Base-by-base conservation (phyloP, 2,113 vertebrate species). In the Gavialis gangeticus region DNA sequence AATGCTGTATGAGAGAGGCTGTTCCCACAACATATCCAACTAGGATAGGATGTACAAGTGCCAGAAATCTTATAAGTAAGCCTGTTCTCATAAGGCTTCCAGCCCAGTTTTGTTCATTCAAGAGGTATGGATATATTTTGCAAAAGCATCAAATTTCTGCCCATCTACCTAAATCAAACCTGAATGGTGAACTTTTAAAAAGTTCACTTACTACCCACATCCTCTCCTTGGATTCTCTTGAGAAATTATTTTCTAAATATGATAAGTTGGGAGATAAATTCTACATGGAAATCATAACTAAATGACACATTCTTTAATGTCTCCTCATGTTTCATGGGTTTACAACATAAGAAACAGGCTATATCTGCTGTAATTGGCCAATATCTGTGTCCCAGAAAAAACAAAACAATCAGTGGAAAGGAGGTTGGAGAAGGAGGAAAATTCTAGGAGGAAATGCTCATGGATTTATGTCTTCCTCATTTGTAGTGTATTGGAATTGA, bases 21-120 rank as follows among this genome's bases (percentile, higher is more conserved):
- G 9, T 16, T 58, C 60, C 30, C 63, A 82, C 28, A 14, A 21
- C 10, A 55, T 34, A 81, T 93, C 24, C 34, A 71, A 54, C 1
- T 0, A 60, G 75, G 16, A 69, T 55, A 12, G 37, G 79, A 57
- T 22, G 55, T 1, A 7, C 1, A 73, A 62, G 19, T 75, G 16
- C 30, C 69, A 84, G 54, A 84, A 84, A 66, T 55, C 11, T 78
- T 77, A 6, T n/a, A 75, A 60, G 56, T 84, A 86, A 82, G 1
- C 6, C 56, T 21, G 5, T 16, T 55, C 13, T 81, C 56, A 22
- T 62, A 22, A 85, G 37, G 57, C 10, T 76, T 85, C 5, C 3
- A 3, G 18, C 59, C 15, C 16, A 22, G 3, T 69, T 85, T 28
- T 82, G 21, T 12, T 69, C 27, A 67, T n/a, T 21, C 80, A 37